phyloP scores from a whole-genome alignment of 1,140 invertebrate genomes.

The Zaprionus kolodkinae region DNA sequence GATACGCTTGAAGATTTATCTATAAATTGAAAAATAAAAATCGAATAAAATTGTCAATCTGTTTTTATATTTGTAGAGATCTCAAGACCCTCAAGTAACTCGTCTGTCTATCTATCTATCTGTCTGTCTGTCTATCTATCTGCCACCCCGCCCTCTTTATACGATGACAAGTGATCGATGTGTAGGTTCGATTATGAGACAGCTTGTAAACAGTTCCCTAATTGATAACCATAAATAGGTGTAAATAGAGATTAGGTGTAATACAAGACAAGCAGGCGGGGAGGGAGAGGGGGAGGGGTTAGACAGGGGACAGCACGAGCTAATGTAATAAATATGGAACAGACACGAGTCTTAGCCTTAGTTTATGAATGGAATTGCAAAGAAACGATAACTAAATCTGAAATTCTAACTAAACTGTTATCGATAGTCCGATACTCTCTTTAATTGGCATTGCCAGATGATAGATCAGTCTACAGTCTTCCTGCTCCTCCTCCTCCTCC shows the following conservation, averaged over 20 bases:
- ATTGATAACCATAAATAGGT: conserved; percentile 35
- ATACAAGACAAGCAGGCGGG: neutral
- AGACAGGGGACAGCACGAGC: neutral
- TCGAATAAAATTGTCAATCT: too few relatives aligned
- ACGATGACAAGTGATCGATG: neutral
- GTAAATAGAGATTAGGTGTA: conserved; percentile 7
- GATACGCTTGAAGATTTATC: too few relatives aligned
- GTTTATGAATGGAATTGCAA: conserved; percentile 49
- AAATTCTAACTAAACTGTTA: too few relatives aligned
- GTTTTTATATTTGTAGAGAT: neutral
- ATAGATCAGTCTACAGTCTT: neutral
- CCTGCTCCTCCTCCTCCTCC: neutral
- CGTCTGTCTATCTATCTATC: neutral
- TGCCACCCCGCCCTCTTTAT: too few relatives aligned
- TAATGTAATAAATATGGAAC: neutral
- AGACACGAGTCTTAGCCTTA: conserved; percentile 8
- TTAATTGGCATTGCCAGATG: conserved; percentile 6
- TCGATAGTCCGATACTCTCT: neutral
- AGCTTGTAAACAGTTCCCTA: conserved; percentile 32
- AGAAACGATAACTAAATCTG: conserved; percentile 2
- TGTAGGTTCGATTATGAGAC: conserved; percentile 33
- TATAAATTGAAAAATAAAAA: too few relatives aligned
- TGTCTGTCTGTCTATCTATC: too few relatives aligned
- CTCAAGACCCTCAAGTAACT: conserved; percentile 16
- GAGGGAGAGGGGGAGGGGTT: neutral